Conservation (phyloP, 1,140 invertebrate species). For the Notospermus geniculatus region DNA sequence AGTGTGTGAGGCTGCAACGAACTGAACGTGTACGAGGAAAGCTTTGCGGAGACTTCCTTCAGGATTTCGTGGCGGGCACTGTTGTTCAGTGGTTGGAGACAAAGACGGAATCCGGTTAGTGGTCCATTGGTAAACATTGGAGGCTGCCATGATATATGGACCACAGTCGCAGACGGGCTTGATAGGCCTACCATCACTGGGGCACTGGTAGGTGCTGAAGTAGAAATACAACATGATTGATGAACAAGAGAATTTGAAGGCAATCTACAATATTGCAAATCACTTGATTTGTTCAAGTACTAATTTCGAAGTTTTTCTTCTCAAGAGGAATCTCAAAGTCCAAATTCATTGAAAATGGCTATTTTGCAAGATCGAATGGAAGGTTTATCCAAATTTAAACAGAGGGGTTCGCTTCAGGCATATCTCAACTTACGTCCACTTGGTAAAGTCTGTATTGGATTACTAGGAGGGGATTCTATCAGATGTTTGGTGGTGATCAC, state of each 20-base stretch:
- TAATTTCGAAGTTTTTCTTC: no score
- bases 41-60: conserved; percentile 68
- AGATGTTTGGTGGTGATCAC: conserved; percentile 69
- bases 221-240: no score
- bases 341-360: no score
- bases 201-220: conserved; percentile 40
- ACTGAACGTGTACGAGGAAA: conserved; percentile 69
- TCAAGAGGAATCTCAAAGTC: no score
- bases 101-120: conserved; percentile 78
- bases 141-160: conserved; percentile 83
- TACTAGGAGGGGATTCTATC: conserved; percentile 74
- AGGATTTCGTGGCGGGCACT: conserved; percentile 41
- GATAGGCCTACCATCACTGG: conserved; percentile 68
- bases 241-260: no score
- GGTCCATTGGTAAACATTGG: conserved; percentile 84
- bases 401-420: no score
- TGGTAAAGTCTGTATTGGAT: conserved; percentile 73
- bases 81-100: conserved; percentile 58
- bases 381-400: no score
- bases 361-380: no score
- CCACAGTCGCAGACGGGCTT: conserved; percentile 76
- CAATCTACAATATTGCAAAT: no score
- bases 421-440: conserved; percentile 45
- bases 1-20: conserved; percentile 71
- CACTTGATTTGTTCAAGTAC: no score